Evolutionary conservation across 2,113 vertebrate genomes (phyloP).

Genomic region (Morone chrysops): DNA sequence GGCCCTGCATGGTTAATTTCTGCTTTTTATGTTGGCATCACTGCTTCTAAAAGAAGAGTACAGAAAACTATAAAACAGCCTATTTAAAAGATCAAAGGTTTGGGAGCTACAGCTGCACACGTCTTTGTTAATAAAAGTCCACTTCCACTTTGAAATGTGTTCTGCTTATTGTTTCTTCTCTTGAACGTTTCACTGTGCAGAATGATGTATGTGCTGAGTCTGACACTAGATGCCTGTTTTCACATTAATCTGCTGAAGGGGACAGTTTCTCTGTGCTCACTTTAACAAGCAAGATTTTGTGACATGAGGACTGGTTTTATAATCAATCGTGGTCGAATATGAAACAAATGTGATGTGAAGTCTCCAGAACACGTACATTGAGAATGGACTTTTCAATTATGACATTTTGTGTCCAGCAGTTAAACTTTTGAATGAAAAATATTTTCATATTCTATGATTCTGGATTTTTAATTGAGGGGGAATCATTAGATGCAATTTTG

Average conservation of each 20-base stretch:
- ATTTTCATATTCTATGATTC: background rate
- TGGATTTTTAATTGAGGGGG: background rate
- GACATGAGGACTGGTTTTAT: too few relatives aligned
- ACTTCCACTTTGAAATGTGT: background rate
- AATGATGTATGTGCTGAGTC: too few relatives aligned
- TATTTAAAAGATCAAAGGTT: background rate
- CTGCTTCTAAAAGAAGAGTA: background rate
- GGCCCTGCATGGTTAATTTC: background rate
- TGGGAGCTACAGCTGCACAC: background rate
- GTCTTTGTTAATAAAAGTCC: background rate
- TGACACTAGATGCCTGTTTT: background rate
- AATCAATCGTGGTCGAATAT: background rate
- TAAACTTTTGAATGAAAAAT: background rate
- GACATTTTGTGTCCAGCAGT: background rate
- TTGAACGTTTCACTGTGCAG: background rate
- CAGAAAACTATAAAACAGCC: background rate
- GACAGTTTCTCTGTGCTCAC: background rate
- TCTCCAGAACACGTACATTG: background rate
- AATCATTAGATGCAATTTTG: too few relatives aligned
- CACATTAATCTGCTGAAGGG: background rate
- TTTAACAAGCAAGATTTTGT: background rate
- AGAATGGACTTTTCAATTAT: background rate
- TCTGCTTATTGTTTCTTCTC: background rate
- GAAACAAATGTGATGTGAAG: background rate
- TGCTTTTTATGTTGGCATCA: background rate